Evolutionary conservation across 2,888 invertebrate species (phyloP).

Genomic region (Leptopterna dolabrata): DNA sequence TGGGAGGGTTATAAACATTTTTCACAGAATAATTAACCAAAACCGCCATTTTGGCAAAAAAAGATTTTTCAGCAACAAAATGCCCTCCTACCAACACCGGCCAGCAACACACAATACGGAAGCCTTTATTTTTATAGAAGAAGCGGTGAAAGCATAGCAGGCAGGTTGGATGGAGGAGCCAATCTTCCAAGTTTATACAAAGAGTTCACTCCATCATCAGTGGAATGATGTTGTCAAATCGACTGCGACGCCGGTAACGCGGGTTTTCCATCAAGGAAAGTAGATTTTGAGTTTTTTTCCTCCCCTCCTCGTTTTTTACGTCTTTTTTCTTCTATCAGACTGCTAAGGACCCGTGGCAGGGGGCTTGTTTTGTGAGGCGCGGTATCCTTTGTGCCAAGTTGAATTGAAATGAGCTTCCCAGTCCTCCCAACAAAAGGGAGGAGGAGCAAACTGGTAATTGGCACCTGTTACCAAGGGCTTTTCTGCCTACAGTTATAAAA

Average conservation of each 20-base stretch:
- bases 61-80: too few species aligned
- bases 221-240: neutral
- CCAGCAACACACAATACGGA: too few species aligned
- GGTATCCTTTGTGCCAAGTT: constrained; percentile 28
- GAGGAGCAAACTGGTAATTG: constrained; percentile 32
- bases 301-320: neutral
- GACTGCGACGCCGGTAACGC: neutral
- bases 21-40: too few species aligned
- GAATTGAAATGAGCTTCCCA: constrained; percentile 41
- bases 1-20: too few species aligned
- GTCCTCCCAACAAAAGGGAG: constrained; percentile 30
- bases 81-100: too few species aligned
- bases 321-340: constrained; percentile 5
- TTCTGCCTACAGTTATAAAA: neutral
- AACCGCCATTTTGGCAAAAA: too few species aligned
- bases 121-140: neutral
- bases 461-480: constrained; percentile 35
- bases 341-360: neutral
- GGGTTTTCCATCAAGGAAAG: constrained; percentile 13
- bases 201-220: neutral
- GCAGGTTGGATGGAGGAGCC: neutral
- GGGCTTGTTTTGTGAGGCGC: constrained; percentile 32
- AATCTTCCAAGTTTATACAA: neutral
- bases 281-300: neutral
- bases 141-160: neutral